Percentiles rank a stretch among this genome's conserved stretches.
phyloP scores from a whole-genome alignment of 2,888 invertebrate species.

The Sarcophaga variegata region DNA sequence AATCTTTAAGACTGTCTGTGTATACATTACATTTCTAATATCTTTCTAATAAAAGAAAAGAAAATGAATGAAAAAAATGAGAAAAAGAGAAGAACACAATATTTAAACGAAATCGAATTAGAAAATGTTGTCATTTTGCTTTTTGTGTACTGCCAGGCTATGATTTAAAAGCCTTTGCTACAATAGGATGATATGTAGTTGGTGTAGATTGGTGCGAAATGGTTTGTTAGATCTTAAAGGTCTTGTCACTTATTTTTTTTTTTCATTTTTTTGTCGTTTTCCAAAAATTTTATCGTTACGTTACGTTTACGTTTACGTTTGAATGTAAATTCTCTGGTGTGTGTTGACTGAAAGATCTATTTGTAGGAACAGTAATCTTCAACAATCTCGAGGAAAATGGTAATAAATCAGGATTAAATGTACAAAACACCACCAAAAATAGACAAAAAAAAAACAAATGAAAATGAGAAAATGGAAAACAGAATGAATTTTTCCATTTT shows the following conservation, averaged over 20 bases:
- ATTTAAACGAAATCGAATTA: constrained; percentile 63
- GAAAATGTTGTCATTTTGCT: constrained; percentile 56
- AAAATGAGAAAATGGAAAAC: constrained; percentile 34
- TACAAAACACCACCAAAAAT: constrained; percentile 63
- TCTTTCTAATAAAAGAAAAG: constrained; percentile 8
- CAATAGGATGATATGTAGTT: neutral
- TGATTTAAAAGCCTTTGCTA: constrained; percentile 55
- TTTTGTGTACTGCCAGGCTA: constrained; percentile 42
- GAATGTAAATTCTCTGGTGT: constrained; percentile 62
- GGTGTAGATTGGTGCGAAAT: constrained; percentile 6
- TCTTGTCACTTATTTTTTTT: constrained; percentile 22
- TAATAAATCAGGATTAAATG: constrained; percentile 80
- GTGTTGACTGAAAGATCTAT: constrained; percentile 69
- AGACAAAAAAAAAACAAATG: constrained; percentile 29
- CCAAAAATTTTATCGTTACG: constrained; percentile 50
- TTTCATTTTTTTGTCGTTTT: constrained; percentile 64
- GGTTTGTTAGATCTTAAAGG: constrained; percentile 35
- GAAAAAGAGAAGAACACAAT: constrained; percentile 22
- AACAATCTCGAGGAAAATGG: constrained; percentile 80
- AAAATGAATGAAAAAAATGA: constrained; percentile 3
- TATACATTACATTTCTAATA: constrained; percentile 65
- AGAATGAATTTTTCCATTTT: constrained; percentile 11
- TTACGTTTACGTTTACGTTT: constrained; percentile 46
- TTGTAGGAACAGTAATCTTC: constrained; percentile 76
- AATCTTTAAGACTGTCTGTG: constrained; percentile 57